Conservation (phyloP, 2,797 vertebrate species). For the Clarias pachynema region DNA sequence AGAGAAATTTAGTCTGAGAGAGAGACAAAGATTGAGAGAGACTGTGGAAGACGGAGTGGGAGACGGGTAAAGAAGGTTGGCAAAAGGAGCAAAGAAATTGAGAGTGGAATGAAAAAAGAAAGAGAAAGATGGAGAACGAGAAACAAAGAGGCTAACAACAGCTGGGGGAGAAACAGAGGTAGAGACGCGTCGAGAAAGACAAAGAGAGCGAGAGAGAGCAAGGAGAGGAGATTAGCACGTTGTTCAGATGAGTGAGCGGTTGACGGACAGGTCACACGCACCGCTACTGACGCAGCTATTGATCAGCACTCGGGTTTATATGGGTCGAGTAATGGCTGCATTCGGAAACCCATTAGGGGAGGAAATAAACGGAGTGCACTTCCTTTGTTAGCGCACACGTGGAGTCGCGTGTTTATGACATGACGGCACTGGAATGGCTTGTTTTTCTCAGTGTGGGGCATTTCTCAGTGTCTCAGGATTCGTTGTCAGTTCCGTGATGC, state of each 20-base stretch:
- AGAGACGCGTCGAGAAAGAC: neutral
- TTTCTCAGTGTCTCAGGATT: neutral
- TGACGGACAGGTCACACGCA: neutral
- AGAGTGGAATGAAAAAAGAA: neutral
- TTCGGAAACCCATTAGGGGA: slow-evolving; percentile 50
- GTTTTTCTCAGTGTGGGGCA: neutral
- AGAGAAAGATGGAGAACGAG: neutral
- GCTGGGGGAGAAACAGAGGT: neutral
- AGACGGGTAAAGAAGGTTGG: no score
- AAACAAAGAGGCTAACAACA: neutral
- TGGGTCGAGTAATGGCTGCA: slow-evolving; percentile 54
- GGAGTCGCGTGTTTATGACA: neutral
- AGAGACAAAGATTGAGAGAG: neutral
- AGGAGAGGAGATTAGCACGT: slow-evolving; percentile 50
- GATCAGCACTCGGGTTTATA: slow-evolving; percentile 59
- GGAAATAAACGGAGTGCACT: neutral
- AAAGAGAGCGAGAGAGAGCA: neutral
- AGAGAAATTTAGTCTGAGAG: neutral
- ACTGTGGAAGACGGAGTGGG: neutral
- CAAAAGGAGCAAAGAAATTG: no score
- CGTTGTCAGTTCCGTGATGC: no score
- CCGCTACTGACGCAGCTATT: slow-evolving; percentile 57
- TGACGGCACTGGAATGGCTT: neutral
- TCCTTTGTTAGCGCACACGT: neutral
- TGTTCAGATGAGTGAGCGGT: slow-evolving; percentile 66